These are phyloP conservation scores for Stegastes partitus DNA, from an alignment of 2,113 vertebrate species.

Conservation along the genomic window DNA sequence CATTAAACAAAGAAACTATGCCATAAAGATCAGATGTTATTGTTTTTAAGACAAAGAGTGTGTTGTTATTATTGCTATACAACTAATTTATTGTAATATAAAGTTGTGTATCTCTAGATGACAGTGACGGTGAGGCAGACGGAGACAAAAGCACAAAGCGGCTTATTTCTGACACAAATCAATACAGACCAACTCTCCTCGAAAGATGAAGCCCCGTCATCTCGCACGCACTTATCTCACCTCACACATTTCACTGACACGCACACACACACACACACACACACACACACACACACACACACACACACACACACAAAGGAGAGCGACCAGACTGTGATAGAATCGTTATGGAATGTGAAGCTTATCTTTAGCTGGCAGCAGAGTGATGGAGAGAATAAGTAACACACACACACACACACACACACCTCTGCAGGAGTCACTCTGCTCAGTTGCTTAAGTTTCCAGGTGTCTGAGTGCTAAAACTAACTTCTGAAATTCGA, in stretches of 20 bases:
- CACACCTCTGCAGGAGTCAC: slow-evolving; percentile 24
- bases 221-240: slow-evolving; percentile 43
- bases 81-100: not conserved
- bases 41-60: slow-evolving; percentile 5
- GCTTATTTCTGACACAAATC: slow-evolving; percentile 63
- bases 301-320: not conserved
- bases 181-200: slow-evolving; percentile 10
- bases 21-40: not conserved
- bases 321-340: slow-evolving; percentile 60
- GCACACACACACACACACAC: not conserved
- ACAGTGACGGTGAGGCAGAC: slow-evolving; percentile 13
- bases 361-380: slow-evolving; percentile 65
- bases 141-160: slow-evolving; percentile 20
- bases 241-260: slow-evolving; percentile 33
- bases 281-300: not conserved
- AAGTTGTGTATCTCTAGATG: slow-evolving; percentile 15
- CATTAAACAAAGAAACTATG: not conserved
- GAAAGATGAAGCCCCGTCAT: slow-evolving; percentile 26
- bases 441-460: slow-evolving; percentile 14
- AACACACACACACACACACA: not conserved
- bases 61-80: not conserved
- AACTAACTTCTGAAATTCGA: slow-evolving; percentile 11
- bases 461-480: not conserved
- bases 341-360: slow-evolving; percentile 71
- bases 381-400: not conserved